phyloP scores from a whole-genome alignment of 2,888 invertebrate genomes.

The Archips crataeganus region DNA sequence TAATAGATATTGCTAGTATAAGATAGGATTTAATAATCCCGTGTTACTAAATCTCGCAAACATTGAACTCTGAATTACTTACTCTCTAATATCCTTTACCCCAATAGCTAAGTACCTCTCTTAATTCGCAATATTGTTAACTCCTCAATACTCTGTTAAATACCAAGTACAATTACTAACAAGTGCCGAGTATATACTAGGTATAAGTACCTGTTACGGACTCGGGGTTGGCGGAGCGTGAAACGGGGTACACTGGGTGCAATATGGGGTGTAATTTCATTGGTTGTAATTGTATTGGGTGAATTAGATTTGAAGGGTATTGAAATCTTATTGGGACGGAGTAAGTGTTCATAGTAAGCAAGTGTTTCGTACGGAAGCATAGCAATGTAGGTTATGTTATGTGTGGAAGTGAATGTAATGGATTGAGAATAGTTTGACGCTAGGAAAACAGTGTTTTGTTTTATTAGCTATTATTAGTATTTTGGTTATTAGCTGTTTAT shows the following conservation, averaged over 20 bases:
- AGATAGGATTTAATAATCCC: no score
- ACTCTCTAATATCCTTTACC: neutral
- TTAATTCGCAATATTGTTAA: constrained; percentile 14
- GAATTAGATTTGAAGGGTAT: constrained; percentile 13
- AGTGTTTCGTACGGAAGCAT: neutral
- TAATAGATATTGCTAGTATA: no score
- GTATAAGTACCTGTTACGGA: constrained; percentile 22
- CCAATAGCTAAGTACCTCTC: constrained; percentile 1
- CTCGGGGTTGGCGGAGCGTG: constrained; percentile 14
- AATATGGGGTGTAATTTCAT: constrained; percentile 7
- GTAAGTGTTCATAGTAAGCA: neutral
- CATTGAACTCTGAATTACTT: constrained; percentile 1
- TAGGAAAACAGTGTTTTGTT: no score
- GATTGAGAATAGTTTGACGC: neutral
- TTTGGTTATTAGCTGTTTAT: no score
- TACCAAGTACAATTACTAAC: neutral
- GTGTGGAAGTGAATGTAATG: neutral
- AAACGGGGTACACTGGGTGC: constrained; percentile 13
- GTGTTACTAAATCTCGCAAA: neutral
- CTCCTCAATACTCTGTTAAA: neutral
- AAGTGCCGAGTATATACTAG: neutral
- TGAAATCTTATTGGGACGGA: constrained; percentile 12
- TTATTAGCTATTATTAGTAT: neutral
- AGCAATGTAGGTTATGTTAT: neutral
- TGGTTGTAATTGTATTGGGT: constrained; percentile 7